A percentile compares a stretch with the other conserved stretches of the same genome.
Evolutionary conservation across 1,140 invertebrate genomes (phyloP).

Genomic region (Cherax destructor): DNA sequence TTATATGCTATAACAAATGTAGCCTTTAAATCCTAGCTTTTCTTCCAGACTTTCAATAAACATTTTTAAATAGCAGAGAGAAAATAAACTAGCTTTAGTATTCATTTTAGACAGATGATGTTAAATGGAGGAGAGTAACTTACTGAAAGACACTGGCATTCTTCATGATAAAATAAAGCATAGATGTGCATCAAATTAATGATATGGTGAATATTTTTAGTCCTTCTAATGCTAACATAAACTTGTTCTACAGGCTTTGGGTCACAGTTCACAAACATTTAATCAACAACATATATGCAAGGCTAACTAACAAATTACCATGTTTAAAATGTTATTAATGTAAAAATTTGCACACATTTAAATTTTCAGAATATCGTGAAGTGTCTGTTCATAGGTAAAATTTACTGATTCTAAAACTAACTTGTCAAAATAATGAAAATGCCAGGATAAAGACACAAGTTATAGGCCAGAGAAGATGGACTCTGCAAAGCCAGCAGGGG

Average conservation of each 20-base stretch:
- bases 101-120: background rate
- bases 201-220: background rate
- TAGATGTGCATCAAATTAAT: background rate
- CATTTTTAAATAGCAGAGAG: background rate
- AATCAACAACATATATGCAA: constrained; percentile 26
- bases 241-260: background rate
- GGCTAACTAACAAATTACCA: constrained; percentile 6
- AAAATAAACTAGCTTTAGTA: background rate
- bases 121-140: background rate
- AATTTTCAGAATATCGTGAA: constrained; percentile 2
- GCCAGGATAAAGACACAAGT: constrained; percentile 30
- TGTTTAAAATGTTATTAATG: background rate
- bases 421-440: constrained; percentile 34
- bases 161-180: background rate
- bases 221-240: constrained; percentile 14
- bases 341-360: constrained; percentile 17
- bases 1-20: background rate
- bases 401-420: constrained; percentile 33
- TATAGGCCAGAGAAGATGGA: constrained; percentile 15
- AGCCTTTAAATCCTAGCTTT: background rate
- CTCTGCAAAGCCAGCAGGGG: constrained; percentile 34
- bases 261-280: constrained; percentile 23
- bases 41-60: background rate
- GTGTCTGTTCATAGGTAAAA: constrained; percentile 17
- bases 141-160: background rate